Percentiles rank a stretch among this genome's conserved stretches.
These are phyloP conservation scores for Cylas formicarius DNA, from an alignment of 1,140 invertebrate species.

Conservation along the genomic window DNA sequence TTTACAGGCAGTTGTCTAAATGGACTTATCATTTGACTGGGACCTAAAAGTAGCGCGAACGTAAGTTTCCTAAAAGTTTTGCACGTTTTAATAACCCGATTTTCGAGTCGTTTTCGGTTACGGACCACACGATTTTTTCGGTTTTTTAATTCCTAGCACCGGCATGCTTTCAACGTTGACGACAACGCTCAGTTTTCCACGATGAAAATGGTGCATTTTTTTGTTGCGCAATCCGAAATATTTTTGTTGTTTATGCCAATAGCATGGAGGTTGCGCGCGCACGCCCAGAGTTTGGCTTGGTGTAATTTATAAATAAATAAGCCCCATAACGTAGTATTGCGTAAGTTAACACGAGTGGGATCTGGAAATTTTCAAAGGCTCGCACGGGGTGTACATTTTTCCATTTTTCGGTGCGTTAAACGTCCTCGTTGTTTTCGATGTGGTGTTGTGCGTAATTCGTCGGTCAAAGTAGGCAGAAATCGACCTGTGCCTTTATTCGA, in stretches of 20 bases:
- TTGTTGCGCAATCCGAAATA: conserved; percentile 26
- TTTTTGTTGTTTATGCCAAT: conserved; percentile 25
- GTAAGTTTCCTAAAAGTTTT: no score
- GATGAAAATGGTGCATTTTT: conserved; percentile 21
- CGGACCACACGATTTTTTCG: no score
- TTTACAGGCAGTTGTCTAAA: conserved; percentile 11
- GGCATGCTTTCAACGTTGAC: no score
- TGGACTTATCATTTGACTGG: conserved; percentile 28
- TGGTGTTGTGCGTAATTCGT: not conserved
- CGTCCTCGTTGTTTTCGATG: conserved; percentile 5
- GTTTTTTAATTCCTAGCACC: no score
- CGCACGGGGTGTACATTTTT: not conserved
- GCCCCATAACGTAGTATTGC: not conserved
- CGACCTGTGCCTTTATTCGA: no score
- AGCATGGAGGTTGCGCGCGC: conserved; percentile 24
- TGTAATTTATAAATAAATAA: conserved; percentile 22
- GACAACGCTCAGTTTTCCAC: not conserved
- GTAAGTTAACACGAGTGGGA: not conserved
- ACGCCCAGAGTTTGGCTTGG: not conserved
- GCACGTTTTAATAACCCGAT: no score
- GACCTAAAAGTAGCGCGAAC: no score
- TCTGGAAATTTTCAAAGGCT: conserved; percentile 1
- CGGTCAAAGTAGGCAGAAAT: not conserved
- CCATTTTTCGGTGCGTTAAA: not conserved
- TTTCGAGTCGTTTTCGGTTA: no score